Conservation (phyloP, 1,140 invertebrate species). For the Odontomachus brunneus region DNA sequence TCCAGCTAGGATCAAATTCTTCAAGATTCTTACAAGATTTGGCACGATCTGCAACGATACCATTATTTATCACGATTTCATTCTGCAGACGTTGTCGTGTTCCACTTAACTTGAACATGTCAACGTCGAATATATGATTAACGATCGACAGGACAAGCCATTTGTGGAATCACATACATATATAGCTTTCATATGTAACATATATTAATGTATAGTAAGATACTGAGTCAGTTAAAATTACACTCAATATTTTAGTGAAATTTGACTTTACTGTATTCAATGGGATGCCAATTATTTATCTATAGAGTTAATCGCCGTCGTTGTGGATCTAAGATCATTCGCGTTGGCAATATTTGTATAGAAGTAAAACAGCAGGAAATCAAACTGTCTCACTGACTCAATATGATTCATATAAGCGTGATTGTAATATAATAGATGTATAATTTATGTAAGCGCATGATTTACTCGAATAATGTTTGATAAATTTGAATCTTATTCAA, state of each 20-base stretch:
- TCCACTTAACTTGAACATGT: neutral
- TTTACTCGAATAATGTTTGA: slow-evolving; percentile 2
- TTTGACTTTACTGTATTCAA: too few species aligned
- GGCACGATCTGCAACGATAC: slow-evolving; percentile 94
- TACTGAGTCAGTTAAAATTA: too few species aligned
- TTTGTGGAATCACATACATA: neutral
- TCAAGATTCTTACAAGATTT: slow-evolving; percentile 98
- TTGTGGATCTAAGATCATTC: too few species aligned
- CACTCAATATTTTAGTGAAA: too few species aligned
- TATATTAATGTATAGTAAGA: neutral
- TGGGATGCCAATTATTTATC: too few species aligned
- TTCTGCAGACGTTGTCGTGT: neutral
- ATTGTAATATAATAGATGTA: neutral
- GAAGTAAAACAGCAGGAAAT: too few species aligned
- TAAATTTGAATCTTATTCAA: neutral
- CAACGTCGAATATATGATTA: slow-evolving; percentile 1
- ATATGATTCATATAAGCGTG: too few species aligned
- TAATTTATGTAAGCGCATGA: slow-evolving; percentile 5
- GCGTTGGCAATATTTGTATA: too few species aligned
- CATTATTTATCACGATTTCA: slow-evolving; percentile 24
- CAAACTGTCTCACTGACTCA: too few species aligned
- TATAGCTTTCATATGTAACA: slow-evolving; percentile 12
- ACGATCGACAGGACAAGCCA: slow-evolving; percentile 7
- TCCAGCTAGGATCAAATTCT: slow-evolving; percentile 98
- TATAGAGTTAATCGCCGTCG: too few species aligned